Evolutionary conservation across 2,113 vertebrate species (phyloP), one percentile per base, ranked within the genome.

Genomic region (Paramisgurnus dabryanus): DNA sequence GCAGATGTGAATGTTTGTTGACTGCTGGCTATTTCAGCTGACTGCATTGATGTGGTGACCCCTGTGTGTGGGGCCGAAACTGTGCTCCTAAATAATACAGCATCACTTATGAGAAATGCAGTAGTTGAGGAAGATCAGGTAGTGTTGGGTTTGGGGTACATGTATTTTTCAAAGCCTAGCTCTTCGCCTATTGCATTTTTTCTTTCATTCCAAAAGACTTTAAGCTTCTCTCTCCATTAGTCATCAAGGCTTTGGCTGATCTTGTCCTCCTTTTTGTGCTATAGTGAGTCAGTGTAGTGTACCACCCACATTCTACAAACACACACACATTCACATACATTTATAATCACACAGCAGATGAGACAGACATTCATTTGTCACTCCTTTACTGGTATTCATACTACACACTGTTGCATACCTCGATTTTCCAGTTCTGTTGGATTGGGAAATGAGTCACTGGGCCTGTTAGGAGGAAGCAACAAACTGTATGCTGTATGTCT

Each of bases 41-140:
- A 50, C 61, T 58, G 45, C 60, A 77, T 55, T 68, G 67, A 80
- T 63, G 71, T 57, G 55, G 49, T 34, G 58, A 79, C 65, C 76
- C 17, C 55, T 53, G 22, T 67, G 73, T 69, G 68, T 45, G 39
- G 67, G 64, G 7, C 81, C 50, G 50, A 41, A 80, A 82, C 67
- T 50, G 27, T 34, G 27, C 80, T 83, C 49, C 63, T 86, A 57
- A 85, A 86, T 87, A 85, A 87, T 86, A 74, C 78, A 87, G 83
- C 61, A 15, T 49, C 49, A 53, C 76, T 84, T 84, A 84, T 80
- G 67, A 76, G 82, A 71, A 73, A 68, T 50, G 55, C 60, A 63
- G 41, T 40, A 41, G 71, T 73, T 65, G 84, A 78, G 50, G 63
- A 72, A 57, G 58, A 67, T 34, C 67, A 27, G 5, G 73, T 18